A percentile compares a stretch with the other conserved stretches of the same genome.
Conservation (phyloP, 2,113 vertebrate genomes). For the Origma solitaria region DNA sequence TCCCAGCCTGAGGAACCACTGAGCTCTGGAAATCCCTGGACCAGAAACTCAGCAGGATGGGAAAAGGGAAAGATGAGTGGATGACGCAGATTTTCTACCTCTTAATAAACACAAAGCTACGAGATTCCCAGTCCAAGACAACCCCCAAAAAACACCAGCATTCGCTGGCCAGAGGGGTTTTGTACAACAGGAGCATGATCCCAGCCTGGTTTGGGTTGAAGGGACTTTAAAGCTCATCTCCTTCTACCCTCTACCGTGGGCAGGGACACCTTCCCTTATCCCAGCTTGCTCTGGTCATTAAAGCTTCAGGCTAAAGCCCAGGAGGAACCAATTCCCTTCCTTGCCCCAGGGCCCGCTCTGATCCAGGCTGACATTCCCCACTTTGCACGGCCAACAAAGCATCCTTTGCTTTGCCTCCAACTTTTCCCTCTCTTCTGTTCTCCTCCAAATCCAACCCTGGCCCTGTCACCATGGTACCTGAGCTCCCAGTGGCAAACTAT, state of each 20-base stretch:
- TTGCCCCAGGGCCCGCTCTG: neutral
- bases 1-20: neutral
- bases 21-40: neutral
- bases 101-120: neutral
- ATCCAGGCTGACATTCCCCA: neutral
- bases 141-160: rapidly evolving
- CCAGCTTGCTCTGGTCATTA: neutral
- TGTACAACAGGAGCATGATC: neutral
- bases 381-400: neutral
- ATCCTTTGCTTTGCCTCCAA: neutral
- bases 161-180: neutral
- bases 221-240: neutral
- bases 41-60: neutral
- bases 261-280: neutral
- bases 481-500: neutral
- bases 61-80: neutral
- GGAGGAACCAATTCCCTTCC: neutral
- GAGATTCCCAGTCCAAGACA: neutral
- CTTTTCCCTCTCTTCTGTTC: neutral
- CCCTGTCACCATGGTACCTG: neutral
- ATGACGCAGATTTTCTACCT: neutral
- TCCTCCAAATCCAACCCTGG: neutral
- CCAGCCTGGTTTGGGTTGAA: neutral
- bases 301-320: neutral
- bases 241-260: neutral